Evolutionary conservation across 2,888 invertebrate genomes (phyloP).

Genomic region (Falcaria lacertinaria): DNA sequence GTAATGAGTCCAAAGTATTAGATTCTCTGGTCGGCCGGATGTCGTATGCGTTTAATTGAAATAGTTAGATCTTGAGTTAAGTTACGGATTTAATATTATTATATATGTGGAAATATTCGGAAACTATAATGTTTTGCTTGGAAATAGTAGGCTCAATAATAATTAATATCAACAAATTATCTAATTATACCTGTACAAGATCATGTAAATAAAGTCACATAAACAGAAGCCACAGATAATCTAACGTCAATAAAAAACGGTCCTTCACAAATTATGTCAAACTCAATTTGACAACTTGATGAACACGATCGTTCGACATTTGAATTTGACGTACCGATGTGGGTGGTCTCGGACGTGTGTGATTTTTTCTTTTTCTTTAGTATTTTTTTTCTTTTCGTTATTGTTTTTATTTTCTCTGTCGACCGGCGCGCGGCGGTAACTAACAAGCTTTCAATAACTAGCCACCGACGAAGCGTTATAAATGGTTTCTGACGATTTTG

Average conservation of each 20-base stretch:
- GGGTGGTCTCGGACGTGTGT: conserved; percentile 67
- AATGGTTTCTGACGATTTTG: conserved; percentile 48
- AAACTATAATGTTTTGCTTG: no score
- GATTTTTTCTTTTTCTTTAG: conserved; percentile 36
- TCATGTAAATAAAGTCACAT: conserved; percentile 14
- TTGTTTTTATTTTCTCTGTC: conserved; percentile 44
- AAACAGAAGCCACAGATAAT: conserved; percentile 43
- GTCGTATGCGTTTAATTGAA: no score
- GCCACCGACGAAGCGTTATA: conserved; percentile 64
- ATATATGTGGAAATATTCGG: no score
- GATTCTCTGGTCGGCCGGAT: no score
- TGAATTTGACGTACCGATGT: conserved; percentile 65
- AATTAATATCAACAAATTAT: no score
- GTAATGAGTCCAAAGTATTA: no score
- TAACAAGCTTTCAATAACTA: conserved; percentile 70
- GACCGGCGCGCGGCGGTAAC: conserved; percentile 62
- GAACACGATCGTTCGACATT: conserved; percentile 71
- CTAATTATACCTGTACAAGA: neutral
- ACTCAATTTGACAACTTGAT: conserved; percentile 77
- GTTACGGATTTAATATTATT: no score
- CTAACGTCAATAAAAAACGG: conserved; percentile 47
- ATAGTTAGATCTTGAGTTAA: no score
- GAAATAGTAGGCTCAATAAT: no score
- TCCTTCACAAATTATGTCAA: conserved; percentile 72
- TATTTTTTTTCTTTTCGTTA: conserved; percentile 47